Evolutionary conservation across 2,113 vertebrate genomes (phyloP), one percentile per base, ranked within the genome.

Genomic region (Monopterus albus): DNA sequence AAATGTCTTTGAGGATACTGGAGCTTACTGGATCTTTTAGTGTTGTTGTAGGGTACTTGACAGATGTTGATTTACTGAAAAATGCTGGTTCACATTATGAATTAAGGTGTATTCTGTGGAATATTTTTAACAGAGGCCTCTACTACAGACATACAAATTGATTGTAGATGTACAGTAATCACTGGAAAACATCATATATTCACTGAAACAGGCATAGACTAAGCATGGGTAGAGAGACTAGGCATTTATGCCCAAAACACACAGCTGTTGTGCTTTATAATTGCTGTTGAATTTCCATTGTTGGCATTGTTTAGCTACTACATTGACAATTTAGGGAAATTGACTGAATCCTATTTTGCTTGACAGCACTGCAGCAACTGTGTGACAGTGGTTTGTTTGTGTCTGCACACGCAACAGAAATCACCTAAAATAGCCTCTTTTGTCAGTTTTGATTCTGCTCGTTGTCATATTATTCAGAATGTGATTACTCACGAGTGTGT

Each of bases 401-500:
- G 78, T 75, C 71, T 74, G 53, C 53, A 49, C 68, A 68, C 15
- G 26, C 51, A 58, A 75, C 29, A 57, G 53, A 79, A 83, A 76
- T 68, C 62, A 56, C 55, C 78, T 59, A 59, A 81, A 83, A 86
- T 83, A 82, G 79, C 78, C 83, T 69, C 66, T 60, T 68, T 81
- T 64, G 78, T 74, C 68, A 21, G 55, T 75, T 80, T 83, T 76
- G 76, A 75, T 79, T 79, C 63, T 26, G 36, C 75, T 81, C 72
- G 28, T 83, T 49, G 53, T 71, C 62, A 38, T 61, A 71, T 83
- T 86, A 81, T 83, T 88, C 69, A 59, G 64, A 63, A 78, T 79
- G 56, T 73, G 62, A 78, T 87, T 74, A 87, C 67, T 91, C 67
- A 84, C 60, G 79, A 79, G 77, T 68, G 61, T 59, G 40, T 43